Evolutionary conservation across 2,888 invertebrate species (phyloP).

Genomic region (Eristalis arbustorum): DNA sequence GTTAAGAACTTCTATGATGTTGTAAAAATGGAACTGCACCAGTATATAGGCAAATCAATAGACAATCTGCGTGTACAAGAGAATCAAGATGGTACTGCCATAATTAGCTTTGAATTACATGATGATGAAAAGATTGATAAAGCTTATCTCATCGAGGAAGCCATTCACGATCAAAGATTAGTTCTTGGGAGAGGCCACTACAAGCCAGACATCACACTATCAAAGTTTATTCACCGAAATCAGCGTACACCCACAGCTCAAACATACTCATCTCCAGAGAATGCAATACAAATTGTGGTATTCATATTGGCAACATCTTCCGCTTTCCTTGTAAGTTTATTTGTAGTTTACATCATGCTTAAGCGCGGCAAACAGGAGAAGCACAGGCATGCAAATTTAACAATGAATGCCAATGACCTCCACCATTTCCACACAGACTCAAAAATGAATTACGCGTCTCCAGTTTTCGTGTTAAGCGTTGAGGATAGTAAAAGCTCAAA

Average conservation of each 20-base stretch:
- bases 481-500: slow-evolving; percentile 67
- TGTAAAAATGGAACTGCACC: slow-evolving; percentile 78
- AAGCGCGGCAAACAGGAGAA: slow-evolving; percentile 83
- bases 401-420: slow-evolving; percentile 41
- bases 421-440: slow-evolving; percentile 73
- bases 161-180: slow-evolving; percentile 82
- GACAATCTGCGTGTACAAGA: slow-evolving; percentile 82
- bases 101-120: slow-evolving; percentile 84
- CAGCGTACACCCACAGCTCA: slow-evolving; percentile 74
- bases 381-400: slow-evolving; percentile 45
- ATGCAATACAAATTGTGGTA: slow-evolving; percentile 86
- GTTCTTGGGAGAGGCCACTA: slow-evolving; percentile 78
- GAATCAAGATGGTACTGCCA: slow-evolving; percentile 81
- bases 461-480: slow-evolving; percentile 79
- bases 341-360: slow-evolving; percentile 87
- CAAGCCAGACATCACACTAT: slow-evolving; percentile 84
- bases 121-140: slow-evolving; percentile 89
- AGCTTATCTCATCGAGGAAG: slow-evolving; percentile 89
- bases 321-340: slow-evolving; percentile 89
- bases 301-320: slow-evolving; percentile 89
- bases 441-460: slow-evolving; percentile 77
- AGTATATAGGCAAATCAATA: slow-evolving; percentile 80
- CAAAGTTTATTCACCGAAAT: slow-evolving; percentile 83
- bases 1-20: slow-evolving; percentile 82
- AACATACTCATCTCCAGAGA: slow-evolving; percentile 78